These are phyloP conservation scores for Pseudorectes ferrugineus DNA, from an alignment of 2,113 vertebrate genomes.

Conservation along the genomic window DNA sequence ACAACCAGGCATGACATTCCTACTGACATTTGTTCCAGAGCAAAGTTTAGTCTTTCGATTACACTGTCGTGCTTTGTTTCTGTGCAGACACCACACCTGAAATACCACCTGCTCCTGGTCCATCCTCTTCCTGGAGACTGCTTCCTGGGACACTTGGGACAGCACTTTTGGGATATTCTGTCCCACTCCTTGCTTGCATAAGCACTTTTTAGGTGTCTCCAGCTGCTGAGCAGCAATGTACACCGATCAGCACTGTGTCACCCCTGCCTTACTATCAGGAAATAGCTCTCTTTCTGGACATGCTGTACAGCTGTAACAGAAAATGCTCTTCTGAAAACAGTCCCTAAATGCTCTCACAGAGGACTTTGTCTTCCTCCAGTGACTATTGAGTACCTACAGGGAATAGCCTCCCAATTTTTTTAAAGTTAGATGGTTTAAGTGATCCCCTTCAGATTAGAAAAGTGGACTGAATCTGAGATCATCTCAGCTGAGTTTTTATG, in stretches of 20 bases:
- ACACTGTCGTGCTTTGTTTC: not conserved
- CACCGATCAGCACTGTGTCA: accelerated
- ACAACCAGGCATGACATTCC: not conserved
- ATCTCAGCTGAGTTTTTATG: not conserved
- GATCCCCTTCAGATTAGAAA: not conserved
- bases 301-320: accelerated
- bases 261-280: not conserved
- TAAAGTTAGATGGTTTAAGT: not conserved
- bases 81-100: accelerated
- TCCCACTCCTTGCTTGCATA: not conserved
- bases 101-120: not conserved
- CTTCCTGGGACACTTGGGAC: not conserved
- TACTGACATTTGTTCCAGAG: not conserved
- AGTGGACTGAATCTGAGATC: accelerated
- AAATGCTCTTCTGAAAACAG: not conserved
- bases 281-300: not conserved
- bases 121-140: not conserved
- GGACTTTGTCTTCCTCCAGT: constrained; percentile 30
- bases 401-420: not conserved
- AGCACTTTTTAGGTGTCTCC: not conserved
- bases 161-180: not conserved
- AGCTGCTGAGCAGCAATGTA: accelerated
- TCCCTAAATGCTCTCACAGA: not conserved
- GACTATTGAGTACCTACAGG: not conserved
- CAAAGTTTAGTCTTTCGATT: not conserved